Conservation (phyloP, 2,888 invertebrate genomes). For the Drosophila hamatofila region DNA sequence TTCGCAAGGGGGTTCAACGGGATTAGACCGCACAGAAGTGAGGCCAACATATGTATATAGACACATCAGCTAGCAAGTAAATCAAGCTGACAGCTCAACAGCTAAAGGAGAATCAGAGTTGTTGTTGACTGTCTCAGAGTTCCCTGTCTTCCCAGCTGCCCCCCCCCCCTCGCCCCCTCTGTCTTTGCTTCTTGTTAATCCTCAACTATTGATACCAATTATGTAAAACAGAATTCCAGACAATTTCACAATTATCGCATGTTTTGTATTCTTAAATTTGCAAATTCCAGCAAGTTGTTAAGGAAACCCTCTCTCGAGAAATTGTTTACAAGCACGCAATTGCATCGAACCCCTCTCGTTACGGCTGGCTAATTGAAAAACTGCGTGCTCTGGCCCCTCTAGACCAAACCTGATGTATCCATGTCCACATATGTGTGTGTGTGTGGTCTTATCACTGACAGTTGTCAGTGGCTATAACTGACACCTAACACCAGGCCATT, state of each 20-base stretch:
- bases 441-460: constrained; percentile 74
- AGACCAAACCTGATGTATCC: constrained; percentile 13
- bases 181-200: constrained; percentile 33
- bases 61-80: constrained; percentile 38
- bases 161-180: too few species aligned
- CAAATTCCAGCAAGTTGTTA: constrained; percentile 64
- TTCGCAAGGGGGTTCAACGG: constrained; percentile 22
- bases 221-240: constrained; percentile 68
- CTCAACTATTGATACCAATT: constrained; percentile 57
- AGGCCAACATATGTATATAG: constrained; percentile 16
- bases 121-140: neutral
- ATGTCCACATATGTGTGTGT: constrained; percentile 17
- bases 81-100: constrained; percentile 47
- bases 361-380: constrained; percentile 60
- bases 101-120: constrained; percentile 6
- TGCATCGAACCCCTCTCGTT: constrained; percentile 10
- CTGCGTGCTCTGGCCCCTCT: constrained; percentile 50
- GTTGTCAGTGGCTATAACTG: constrained; percentile 67
- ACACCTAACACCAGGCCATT: constrained; percentile 69
- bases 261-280: constrained; percentile 29
- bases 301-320: constrained; percentile 38
- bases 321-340: constrained; percentile 60
- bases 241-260: constrained; percentile 69
- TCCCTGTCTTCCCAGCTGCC: too few species aligned
- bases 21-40: constrained; percentile 8